Percentiles rank a stretch among this genome's conserved stretches.
Conservation (phyloP, 2,797 vertebrate species). For the Chaetophractus vellerosus region DNA sequence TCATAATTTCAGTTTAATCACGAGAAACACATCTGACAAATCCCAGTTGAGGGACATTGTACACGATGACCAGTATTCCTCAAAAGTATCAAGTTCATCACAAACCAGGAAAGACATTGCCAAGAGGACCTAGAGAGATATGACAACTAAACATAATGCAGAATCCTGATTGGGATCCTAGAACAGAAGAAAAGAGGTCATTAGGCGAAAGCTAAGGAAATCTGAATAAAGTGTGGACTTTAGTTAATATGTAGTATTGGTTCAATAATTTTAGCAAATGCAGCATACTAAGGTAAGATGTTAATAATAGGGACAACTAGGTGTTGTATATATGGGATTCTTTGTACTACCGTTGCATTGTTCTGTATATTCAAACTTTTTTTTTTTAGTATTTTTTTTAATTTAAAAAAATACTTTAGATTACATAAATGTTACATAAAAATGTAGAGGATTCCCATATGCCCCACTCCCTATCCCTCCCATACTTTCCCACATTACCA, state of each 20-base stretch:
- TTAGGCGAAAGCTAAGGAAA: neutral
- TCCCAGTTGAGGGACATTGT: neutral
- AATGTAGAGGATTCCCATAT: too few species aligned
- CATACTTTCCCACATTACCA: too few species aligned
- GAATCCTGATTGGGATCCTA: neutral
- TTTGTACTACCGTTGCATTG: neutral
- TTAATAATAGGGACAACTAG: conserved; percentile 1
- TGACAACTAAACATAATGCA: neutral
- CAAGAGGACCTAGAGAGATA: neutral
- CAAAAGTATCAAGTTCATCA: neutral
- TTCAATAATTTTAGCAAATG: conserved; percentile 23
- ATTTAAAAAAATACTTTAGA: too few species aligned
- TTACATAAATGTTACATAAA: too few species aligned
- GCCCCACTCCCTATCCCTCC: too few species aligned
- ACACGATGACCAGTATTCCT: neutral
- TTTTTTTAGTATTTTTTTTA: neutral
- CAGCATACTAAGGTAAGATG: neutral
- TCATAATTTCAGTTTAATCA: neutral
- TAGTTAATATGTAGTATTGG: neutral
- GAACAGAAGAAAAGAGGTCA: neutral
- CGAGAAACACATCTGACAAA: conserved; percentile 18
- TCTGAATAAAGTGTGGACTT: neutral
- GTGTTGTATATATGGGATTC: neutral
- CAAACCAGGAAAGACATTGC: neutral
- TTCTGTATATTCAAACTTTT: neutral